Percentiles rank a stretch among this genome's conserved stretches.
These are phyloP conservation scores for Agonum fuliginosum DNA, from an alignment of 2,888 invertebrate species.

Conservation along the genomic window DNA sequence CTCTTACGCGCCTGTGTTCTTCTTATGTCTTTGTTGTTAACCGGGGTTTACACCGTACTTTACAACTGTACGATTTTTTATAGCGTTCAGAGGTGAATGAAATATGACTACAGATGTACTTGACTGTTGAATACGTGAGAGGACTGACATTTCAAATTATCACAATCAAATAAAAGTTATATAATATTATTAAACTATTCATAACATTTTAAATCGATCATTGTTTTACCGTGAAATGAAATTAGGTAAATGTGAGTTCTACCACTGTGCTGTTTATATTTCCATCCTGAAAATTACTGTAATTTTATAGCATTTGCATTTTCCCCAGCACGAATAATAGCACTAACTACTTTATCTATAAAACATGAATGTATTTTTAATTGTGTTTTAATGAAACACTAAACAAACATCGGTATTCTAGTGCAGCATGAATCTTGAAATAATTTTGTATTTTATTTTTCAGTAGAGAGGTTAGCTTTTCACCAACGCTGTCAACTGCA, in stretches of 20 bases:
- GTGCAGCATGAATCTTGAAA: background rate
- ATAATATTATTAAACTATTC: background rate
- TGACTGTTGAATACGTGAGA: slow-evolving; percentile 34
- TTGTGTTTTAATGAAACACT: slow-evolving; percentile 17
- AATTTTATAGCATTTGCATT: slow-evolving; percentile 34
- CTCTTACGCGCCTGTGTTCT: slow-evolving; percentile 43
- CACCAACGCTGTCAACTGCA: too few species aligned
- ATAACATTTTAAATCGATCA: background rate
- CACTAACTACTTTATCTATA: slow-evolving; percentile 17
- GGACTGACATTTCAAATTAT: background rate
- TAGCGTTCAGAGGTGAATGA: slow-evolving; percentile 30
- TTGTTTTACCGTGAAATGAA: background rate
- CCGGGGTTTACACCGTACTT: slow-evolving; percentile 42
- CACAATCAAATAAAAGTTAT: too few species aligned
- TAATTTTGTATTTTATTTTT: background rate
- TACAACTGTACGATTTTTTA: slow-evolving; percentile 51
- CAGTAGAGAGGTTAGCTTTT: too few species aligned
- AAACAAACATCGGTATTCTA: slow-evolving; percentile 7
- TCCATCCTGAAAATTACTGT: slow-evolving; percentile 2
- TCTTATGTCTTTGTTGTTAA: slow-evolving; percentile 54
- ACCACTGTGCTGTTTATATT: background rate
- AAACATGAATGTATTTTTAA: slow-evolving; percentile 37
- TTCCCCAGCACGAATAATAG: slow-evolving; percentile 5
- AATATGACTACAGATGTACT: slow-evolving; percentile 53
- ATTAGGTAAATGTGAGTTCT: background rate